Base-by-base conservation (phyloP, 1,140 invertebrate genomes). In the Spodoptera litura region DNA sequence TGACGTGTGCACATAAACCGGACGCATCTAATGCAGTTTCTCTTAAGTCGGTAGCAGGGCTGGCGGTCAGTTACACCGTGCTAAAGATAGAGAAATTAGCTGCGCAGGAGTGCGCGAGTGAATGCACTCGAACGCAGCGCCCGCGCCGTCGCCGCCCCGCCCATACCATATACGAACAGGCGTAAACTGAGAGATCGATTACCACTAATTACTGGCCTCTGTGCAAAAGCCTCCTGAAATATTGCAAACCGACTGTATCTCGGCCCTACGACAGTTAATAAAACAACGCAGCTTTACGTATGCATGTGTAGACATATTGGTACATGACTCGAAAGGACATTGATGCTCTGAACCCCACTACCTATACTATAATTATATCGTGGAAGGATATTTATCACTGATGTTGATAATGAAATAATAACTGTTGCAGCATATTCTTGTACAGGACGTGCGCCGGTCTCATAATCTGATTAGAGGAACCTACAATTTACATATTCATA, bases 51-150 rank as follows among this genome's bases (percentile, higher is more conserved):
- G 89, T 88, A 90, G 89, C 88, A 82, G 83, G 81, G 81, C 83
- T 78, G 68, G 78, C 92, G 92, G 91, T 93, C 92, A 94, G 88
- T 94, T 91, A 94, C 89, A 89, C 89, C 91, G 81, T 87, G 88
- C 91, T 93, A 94, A 94, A 94, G 91, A 94, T 94, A 94, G 92
- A 93, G 92, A 92, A 94, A 92, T 94, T 92, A 94, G 87, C 87
- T 81, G 83, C 79, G 81, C 83, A 85, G 86, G 85, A 87, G 87
- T 87, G 80, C 80, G 68, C 85, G 85, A 89, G 91, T 90, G 90
- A 91, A 91, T 88, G 90, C 90, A 91, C 89, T 88, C 51, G 52
- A 53, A 71, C 82, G 78, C 78, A 66, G 74, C 76, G 55, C 58
- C 76, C 59, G 75, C 66, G 73, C 70, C 75, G 53, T 51, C 62